Conservation (phyloP, 2,113 vertebrate genomes). For the Catharus minimus region DNA sequence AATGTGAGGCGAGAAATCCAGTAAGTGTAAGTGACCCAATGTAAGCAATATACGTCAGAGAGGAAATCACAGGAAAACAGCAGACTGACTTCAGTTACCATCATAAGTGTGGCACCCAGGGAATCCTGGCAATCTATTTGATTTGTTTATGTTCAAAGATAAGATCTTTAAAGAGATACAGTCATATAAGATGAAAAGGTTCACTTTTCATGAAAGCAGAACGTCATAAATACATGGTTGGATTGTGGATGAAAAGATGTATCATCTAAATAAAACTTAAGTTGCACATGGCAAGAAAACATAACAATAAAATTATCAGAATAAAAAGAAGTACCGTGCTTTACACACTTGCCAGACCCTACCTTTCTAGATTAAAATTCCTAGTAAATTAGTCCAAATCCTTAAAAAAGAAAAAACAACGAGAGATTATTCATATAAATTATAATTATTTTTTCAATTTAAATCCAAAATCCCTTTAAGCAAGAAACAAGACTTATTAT, state of each 20-base stretch:
- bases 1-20: background rate
- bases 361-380: background rate
- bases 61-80: background rate
- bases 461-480: constrained; percentile 6
- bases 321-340: background rate
- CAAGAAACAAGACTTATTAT: background rate
- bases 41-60: fast-evolving
- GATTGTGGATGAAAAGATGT: background rate
- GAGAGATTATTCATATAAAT: background rate
- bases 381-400: background rate
- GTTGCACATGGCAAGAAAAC: background rate
- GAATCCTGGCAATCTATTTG: background rate
- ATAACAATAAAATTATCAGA: background rate
- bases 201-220: background rate
- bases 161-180: background rate
- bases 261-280: background rate
- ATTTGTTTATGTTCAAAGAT: background rate
- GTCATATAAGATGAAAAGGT: background rate
- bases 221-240: background rate
- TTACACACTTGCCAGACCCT: constrained; percentile 1
- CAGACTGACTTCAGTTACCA: background rate
- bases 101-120: background rate
- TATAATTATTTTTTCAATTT: background rate
- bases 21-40: fast-evolving
- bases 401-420: background rate